Conservation (phyloP, 2,888 invertebrate genomes). For the Perdita meconis region DNA sequence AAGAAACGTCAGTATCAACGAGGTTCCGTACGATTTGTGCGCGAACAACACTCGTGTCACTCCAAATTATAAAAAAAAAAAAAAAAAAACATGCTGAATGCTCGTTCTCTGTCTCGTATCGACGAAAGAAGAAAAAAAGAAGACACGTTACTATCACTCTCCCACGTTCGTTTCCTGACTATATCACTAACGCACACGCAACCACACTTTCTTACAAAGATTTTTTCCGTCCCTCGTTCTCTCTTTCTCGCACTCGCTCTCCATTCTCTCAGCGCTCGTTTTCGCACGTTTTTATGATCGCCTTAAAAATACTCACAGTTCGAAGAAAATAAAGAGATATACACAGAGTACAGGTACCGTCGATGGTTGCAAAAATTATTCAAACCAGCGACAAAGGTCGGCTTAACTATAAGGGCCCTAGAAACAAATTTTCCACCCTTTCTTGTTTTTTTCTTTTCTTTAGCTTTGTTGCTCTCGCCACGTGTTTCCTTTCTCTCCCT, state of each 20-base stretch:
- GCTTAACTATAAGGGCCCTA: conserved; percentile 71
- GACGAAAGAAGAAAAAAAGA: conserved; percentile 41
- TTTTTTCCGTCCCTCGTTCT: conserved; percentile 2
- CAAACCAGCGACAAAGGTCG: conserved; percentile 73
- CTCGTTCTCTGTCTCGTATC: conserved; percentile 53
- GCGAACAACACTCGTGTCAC: conserved; percentile 67
- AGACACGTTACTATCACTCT: conserved; percentile 58
- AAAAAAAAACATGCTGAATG: conserved; percentile 56
- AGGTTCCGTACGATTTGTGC: conserved; percentile 63
- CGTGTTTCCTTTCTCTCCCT: conserved; percentile 30
- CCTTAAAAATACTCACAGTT: conserved; percentile 75
- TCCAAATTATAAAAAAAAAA: conserved; percentile 30
- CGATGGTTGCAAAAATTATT: conserved; percentile 68
- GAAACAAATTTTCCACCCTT: conserved; percentile 64
- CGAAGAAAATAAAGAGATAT: conserved; percentile 75
- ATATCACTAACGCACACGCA: conserved; percentile 56
- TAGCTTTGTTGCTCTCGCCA: conserved; percentile 24
- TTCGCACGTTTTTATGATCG: conserved; percentile 45
- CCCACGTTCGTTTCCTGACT: conserved; percentile 58
- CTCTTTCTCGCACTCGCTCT: conserved; percentile 5
- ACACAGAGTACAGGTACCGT: conserved; percentile 79
- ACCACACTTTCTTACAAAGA: conserved; percentile 16
- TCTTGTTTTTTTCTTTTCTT: conserved; percentile 11
- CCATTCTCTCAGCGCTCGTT: background rate
- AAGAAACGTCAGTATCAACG: conserved; percentile 19